phyloP scores from a whole-genome alignment of 2,113 vertebrate genomes.

The Noctilio leporinus region DNA sequence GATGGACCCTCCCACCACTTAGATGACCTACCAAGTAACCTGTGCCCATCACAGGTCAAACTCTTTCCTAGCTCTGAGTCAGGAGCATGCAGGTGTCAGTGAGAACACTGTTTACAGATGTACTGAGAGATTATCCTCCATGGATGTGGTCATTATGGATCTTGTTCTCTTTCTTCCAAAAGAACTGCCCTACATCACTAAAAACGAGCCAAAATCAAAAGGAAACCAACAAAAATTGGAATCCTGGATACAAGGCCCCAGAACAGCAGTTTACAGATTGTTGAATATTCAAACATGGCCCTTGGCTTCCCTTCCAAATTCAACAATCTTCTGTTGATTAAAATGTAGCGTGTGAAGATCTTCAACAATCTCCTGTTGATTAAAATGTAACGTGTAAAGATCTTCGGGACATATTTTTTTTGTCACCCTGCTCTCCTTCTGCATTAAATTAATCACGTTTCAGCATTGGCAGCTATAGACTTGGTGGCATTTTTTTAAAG shows the following conservation, averaged over 20 bases:
- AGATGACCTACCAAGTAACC: background rate
- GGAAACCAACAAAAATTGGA: background rate
- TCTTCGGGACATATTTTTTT: background rate
- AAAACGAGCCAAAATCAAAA: conserved; percentile 15
- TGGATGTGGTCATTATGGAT: background rate
- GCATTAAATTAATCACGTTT: conserved; percentile 17
- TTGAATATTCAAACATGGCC: background rate
- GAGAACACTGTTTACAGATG: background rate
- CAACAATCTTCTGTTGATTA: conserved; percentile 3
- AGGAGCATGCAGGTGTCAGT: accelerated
- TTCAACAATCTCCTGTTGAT: background rate
- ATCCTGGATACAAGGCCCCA: background rate
- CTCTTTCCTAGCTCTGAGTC: background rate
- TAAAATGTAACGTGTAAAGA: conserved; percentile 19
- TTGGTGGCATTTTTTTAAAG: conserved; percentile 8
- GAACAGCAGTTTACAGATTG: background rate
- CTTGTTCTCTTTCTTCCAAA: conserved; percentile 9
- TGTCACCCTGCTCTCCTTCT: background rate
- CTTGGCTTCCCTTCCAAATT: conserved; percentile 30
- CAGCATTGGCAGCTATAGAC: background rate
- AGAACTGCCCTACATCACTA: background rate
- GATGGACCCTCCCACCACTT: background rate
- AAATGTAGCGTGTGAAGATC: conserved; percentile 2
- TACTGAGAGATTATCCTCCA: background rate
- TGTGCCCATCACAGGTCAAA: background rate